Base-by-base conservation (phyloP, 2,113 vertebrate genomes). In the Protomyctophum bolini region DNA sequence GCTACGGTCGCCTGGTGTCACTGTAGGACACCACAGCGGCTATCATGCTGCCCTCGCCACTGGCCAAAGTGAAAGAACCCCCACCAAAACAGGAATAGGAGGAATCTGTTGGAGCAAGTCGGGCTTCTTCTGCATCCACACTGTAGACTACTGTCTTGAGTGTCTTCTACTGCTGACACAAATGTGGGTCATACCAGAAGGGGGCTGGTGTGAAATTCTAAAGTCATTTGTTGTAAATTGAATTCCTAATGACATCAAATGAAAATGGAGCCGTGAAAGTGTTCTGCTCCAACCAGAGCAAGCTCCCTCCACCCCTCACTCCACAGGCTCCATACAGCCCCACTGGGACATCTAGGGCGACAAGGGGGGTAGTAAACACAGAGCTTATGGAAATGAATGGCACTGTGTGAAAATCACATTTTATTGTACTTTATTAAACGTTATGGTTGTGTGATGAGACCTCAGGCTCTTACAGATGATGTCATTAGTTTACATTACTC, bases 181-280 rank as follows among this genome's bases (percentile, higher is more conserved):
- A 86, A 91, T 88, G 66, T 89, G 70, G 88, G 86, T 88, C 86
- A 86, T 51, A 63, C 51, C 55, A 73, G 72, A 80, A 86, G 83
- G 85, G 80, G 80, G 80, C 81, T 75, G 81, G 82, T 76, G 82
- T 88, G 86, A 90, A 87, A 87, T 86, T 88, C 81, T 64, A 52
- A 84, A 87, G 82, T 84, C 68, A 89, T 92, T 93, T 91, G 76
- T 84, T 76, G 83, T 83, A 86, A 90, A 93, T 89, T 91, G 84
- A 91, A 89, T 91, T 92, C 88, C 77, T 91, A 91, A 93, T 92
- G 90, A 86, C 63, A 58, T 79, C 82, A 82, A 90, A 88, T 89
- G 86, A 89, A 89, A 92, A 86, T 75, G 81, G 86, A 90, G 85
- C 84, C 68, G 79, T 75, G 84, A 89, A 83, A 85, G 76, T 68